phyloP scores from a whole-genome alignment of 1,140 invertebrate genomes.

The Ceratina australensis region DNA sequence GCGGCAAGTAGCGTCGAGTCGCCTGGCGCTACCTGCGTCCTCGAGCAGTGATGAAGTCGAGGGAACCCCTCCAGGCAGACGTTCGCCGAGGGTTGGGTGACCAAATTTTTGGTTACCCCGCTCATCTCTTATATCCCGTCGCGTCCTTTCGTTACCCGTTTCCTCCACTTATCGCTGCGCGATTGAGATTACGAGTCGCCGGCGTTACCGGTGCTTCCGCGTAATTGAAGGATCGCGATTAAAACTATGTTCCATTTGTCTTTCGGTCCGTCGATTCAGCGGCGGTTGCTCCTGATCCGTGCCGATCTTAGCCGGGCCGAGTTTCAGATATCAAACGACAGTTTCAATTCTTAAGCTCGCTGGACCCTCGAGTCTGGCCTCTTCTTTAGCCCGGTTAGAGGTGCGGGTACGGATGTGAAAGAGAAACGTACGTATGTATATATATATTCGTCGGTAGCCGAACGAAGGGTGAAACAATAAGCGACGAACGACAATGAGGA shows the following conservation, averaged over 20 bases:
- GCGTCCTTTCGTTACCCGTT: background rate
- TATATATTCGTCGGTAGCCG: constrained; percentile 64
- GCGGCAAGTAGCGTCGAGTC: constrained; percentile 64
- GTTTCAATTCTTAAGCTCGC: constrained; percentile 51
- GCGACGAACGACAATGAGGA: constrained; percentile 78
- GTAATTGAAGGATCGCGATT: background rate
- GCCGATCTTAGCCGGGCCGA: background rate
- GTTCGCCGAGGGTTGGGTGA: constrained; percentile 24
- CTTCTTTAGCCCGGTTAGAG: constrained; percentile 62
- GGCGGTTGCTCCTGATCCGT: background rate
- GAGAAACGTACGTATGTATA: constrained; percentile 71
- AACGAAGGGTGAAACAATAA: constrained; percentile 79
- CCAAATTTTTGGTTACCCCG: constrained; percentile 39
- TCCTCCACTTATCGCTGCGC: background rate
- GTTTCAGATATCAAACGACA: constrained; percentile 34
- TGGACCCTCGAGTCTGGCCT: constrained; percentile 53
- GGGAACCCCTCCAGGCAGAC: constrained; percentile 34
- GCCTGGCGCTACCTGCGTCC: constrained; percentile 58
- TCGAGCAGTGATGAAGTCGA: constrained; percentile 56
- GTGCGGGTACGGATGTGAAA: constrained; percentile 67
- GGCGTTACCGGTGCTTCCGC: background rate
- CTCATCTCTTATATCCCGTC: constrained; percentile 4
- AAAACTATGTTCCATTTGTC: background rate
- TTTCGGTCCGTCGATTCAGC: background rate
- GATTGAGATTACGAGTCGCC: constrained; percentile 6